A percentile compares a stretch with the other conserved stretches of the same genome.
Conservation (phyloP, 2,797 vertebrate species). For the Spondyliosoma cantharus region DNA sequence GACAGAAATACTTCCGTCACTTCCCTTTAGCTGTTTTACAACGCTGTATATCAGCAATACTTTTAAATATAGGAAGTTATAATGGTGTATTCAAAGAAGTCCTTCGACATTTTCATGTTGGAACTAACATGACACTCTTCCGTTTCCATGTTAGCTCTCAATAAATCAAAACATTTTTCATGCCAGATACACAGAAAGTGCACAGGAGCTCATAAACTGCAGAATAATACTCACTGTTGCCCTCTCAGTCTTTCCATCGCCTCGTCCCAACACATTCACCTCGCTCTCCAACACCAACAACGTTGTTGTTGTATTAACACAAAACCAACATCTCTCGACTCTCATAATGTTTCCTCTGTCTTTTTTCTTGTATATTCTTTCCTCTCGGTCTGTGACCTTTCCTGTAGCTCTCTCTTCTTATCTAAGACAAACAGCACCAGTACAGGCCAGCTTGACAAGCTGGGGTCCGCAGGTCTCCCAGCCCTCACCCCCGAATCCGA, state of each 20-base stretch:
- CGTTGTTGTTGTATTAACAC: slow-evolving; percentile 38
- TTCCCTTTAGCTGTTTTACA: slow-evolving; percentile 5
- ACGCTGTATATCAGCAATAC: not conserved
- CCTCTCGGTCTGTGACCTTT: slow-evolving; percentile 38
- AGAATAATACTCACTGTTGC: not conserved
- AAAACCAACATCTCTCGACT: slow-evolving; percentile 31
- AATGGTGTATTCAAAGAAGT: slow-evolving; percentile 17
- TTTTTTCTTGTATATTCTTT: slow-evolving; percentile 27
- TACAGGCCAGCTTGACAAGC: slow-evolving; percentile 86
- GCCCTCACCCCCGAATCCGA: slow-evolving; percentile 79
- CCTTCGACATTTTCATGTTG: slow-evolving; percentile 6
- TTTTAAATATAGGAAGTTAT: not conserved
- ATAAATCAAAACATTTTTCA: slow-evolving; percentile 27
- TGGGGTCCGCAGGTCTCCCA: slow-evolving; percentile 73
- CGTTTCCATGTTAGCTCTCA: slow-evolving; percentile 21
- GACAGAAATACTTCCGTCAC: slow-evolving; percentile 16
- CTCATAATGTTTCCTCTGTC: slow-evolving; percentile 33
- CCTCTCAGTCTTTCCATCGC: slow-evolving; percentile 31
- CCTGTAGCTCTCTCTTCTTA: slow-evolving; percentile 79
- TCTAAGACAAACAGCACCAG: slow-evolving; percentile 90
- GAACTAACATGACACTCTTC: slow-evolving; percentile 17
- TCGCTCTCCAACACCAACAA: slow-evolving; percentile 56
- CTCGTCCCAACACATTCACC: not conserved
- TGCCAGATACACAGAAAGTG: slow-evolving; percentile 17
- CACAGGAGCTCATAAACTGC: not conserved